Evolutionary conservation across 53 echinoderm and acorn worm species (phyloP), one percentile per base, ranked within the genome.

Genomic region (Antedon mediterranea): DNA sequence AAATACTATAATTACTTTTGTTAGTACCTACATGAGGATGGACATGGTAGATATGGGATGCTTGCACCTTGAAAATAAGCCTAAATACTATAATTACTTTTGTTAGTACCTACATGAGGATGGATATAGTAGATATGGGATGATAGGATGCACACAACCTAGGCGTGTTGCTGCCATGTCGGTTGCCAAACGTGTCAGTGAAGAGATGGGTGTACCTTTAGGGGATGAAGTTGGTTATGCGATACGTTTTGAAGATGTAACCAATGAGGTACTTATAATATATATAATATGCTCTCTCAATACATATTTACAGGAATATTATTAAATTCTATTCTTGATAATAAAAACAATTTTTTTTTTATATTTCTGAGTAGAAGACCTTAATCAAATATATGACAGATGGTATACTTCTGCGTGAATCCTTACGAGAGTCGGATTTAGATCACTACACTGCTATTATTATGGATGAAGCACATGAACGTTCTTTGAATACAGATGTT

Each of bases 371-470:
- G 32, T 85, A 97, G 98, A 97, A 92, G 89, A 97, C 98, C 0
- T 23, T 97, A 23, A 92, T 97, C 75, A 97, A 95, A 77, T 97
- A 97, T 86, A 97, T 97, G 98, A 97, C 98, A 0, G 98, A 97
- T 57, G 92, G 98, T 80, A 97, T 92, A 76, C 85, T 97, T 18
- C 84, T 97, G 28, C 83, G 98, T 30, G 98, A 97, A 37, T 97
- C 98, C 4, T 72, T 97, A 6, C 87, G 92, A 30, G 98, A 97
- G 43, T 87, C 98, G 0, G 98, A 97, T 71, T 81, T 97, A 73
- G 98, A 97, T 32, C 87, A 97, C 76, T 97, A 97, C 84, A 97
- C 89, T 71, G 98, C 98, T 15, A 80, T 97, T 70, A 92, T 92
- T 43, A 92, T 91, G 91, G 98, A 91, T 75, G 92, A 91, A 73